Conservation (phyloP, 2,797 vertebrate species). For the Myripristis jacobus region DNA sequence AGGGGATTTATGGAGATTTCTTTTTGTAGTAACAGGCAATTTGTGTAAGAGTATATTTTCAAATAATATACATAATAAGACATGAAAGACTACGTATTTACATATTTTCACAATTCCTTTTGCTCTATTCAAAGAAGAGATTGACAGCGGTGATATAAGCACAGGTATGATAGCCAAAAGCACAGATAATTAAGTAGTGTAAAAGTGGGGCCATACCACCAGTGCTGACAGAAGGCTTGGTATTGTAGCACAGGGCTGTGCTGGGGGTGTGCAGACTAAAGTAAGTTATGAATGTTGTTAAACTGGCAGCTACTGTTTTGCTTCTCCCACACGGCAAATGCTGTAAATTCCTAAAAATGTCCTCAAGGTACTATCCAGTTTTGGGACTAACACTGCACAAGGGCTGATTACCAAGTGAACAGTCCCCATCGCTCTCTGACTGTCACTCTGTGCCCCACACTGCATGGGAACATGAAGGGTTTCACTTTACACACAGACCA, state of each 20-base stretch:
- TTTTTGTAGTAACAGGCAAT: slow-evolving; percentile 58
- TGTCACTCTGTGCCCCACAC: slow-evolving; percentile 73
- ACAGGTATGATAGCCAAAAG: slow-evolving; percentile 58
- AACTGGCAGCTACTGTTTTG: slow-evolving; percentile 40
- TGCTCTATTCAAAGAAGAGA: slow-evolving; percentile 43
- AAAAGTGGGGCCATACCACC: slow-evolving; percentile 57
- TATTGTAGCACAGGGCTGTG: slow-evolving; percentile 43
- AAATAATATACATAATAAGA: slow-evolving; percentile 50
- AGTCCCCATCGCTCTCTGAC: slow-evolving; percentile 61
- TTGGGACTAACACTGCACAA: slow-evolving; percentile 62
- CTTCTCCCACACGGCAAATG: slow-evolving; percentile 33
- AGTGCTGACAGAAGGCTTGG: slow-evolving; percentile 42
- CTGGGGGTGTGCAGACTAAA: slow-evolving; percentile 49
- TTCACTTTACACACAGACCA: slow-evolving; percentile 74
- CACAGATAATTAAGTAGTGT: slow-evolving; percentile 61
- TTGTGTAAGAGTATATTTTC: slow-evolving; percentile 57
- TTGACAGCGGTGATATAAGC: slow-evolving; percentile 35
- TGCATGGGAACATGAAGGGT: slow-evolving; percentile 58
- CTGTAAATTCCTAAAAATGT: slow-evolving; percentile 48
- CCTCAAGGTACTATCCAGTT: slow-evolving; percentile 58
- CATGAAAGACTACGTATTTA: slow-evolving; percentile 35
- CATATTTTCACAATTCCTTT: slow-evolving; percentile 52
- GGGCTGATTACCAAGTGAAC: slow-evolving; percentile 79
- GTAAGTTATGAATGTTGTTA: slow-evolving; percentile 42
- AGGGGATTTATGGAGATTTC: slow-evolving; percentile 25